Conservation (phyloP, 2,888 invertebrate genomes). For the Oegoconia quadripuncta region DNA sequence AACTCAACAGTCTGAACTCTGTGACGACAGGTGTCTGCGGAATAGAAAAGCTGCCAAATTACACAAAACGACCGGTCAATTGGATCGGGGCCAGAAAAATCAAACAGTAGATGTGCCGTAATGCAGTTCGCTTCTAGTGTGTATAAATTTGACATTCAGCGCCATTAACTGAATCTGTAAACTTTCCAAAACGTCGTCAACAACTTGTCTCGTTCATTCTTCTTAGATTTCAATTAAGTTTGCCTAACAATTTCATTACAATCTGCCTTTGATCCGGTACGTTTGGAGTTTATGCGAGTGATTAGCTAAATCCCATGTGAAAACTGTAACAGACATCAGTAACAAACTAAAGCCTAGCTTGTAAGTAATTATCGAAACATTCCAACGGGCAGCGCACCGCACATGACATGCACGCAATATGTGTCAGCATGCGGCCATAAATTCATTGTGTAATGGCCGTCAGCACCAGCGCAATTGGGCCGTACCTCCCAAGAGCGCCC, state of each 20-base stretch:
- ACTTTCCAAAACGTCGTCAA: slow-evolving; percentile 7
- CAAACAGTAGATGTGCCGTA: slow-evolving; percentile 8
- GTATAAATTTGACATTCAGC: slow-evolving; percentile 22
- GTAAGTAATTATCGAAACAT: slow-evolving; percentile 51
- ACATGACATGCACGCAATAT: slow-evolving; percentile 65
- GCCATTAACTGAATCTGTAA: slow-evolving; percentile 18
- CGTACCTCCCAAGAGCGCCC: slow-evolving; percentile 71
- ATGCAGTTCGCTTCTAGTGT: slow-evolving; percentile 10
- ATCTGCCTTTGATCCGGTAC: too few relatives aligned
- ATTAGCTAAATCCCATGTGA: too few relatives aligned
- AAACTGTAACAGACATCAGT: too few relatives aligned
- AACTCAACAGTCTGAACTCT: slow-evolving; percentile 43
- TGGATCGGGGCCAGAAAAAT: slow-evolving; percentile 17
- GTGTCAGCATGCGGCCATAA: slow-evolving; percentile 69
- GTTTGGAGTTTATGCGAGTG: too few relatives aligned
- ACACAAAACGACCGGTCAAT: slow-evolving; percentile 60
- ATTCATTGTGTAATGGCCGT: slow-evolving; percentile 72
- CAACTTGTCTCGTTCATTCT: slow-evolving; percentile 7
- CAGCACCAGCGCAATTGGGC: slow-evolving; percentile 66
- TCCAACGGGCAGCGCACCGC: slow-evolving; percentile 42
- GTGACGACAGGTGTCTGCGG: slow-evolving; percentile 59
- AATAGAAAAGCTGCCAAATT: slow-evolving; percentile 62
- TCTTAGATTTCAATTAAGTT: too few relatives aligned
- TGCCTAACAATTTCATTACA: too few relatives aligned
- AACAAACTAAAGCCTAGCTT: too few relatives aligned